Base-by-base conservation (phyloP, 2,797 vertebrate genomes). In the Hemitrygon akajei region DNA sequence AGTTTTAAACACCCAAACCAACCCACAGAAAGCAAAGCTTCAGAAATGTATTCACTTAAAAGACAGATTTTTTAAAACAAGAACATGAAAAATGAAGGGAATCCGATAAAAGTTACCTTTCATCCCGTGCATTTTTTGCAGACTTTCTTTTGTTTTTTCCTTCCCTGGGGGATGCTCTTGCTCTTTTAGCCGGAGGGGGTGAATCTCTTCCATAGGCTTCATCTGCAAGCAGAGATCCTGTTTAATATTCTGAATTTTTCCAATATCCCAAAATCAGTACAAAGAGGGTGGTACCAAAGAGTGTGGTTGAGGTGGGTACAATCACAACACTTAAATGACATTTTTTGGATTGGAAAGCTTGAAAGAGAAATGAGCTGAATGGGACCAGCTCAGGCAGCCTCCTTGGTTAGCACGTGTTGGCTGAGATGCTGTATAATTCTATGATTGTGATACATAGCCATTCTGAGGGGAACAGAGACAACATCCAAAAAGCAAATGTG, bases 111-210 rank as follows among this genome's bases (percentile, higher is more conserved):
- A 94, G 86, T 95, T 95, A 98, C 99, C 98, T 99, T 95, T 99
- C 98, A 95, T 99, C 98, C 96, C 99, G 98, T 34, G 98, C 98
- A 95, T 99, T 99, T 97, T 99, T 99, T 95, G 96, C 97, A 96
- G 98, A 97, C 94, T 98, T 96, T 95, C 97, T 97, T 95, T 99
- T 99, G 95, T 97, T 98, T 97, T 99, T 99, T 93, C 97, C 97
- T 96, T 99, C 99, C 94, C 98, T 97, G 58, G 98, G 98, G 95
- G 98, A 97, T 4, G 98, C 95, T 6, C 98, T 98, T 94, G 98
- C 97, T 97, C 99, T 99, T 97, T 99, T 99, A 94, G 97, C 95
- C 2, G 98, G 98, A 96, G 98, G 98, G 89, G 97, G 97, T 0
- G 97, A 96, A 96, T 96, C 97, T 95, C 97, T 98, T 94, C 98